These are phyloP conservation scores for Haemorhous mexicanus DNA, from an alignment of 2,113 vertebrate genomes.

Conservation along the genomic window DNA sequence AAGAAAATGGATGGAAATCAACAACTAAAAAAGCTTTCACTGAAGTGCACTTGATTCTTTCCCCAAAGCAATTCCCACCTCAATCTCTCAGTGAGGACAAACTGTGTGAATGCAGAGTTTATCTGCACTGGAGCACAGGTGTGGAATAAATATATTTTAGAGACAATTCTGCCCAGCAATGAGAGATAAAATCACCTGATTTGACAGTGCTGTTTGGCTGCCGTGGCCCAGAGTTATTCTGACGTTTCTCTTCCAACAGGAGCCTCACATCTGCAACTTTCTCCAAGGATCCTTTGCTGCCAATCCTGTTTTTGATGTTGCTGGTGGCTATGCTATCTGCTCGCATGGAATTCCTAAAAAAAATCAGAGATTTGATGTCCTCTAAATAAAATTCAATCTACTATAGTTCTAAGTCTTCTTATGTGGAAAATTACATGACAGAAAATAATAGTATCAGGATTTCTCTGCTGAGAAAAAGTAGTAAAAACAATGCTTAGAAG, in stretches of 20 bases:
- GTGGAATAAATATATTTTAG: not conserved
- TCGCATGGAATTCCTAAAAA: conserved; percentile 80
- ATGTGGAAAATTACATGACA: not conserved
- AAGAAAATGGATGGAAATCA: not conserved
- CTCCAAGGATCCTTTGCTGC: conserved; percentile 76
- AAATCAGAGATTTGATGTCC: not conserved
- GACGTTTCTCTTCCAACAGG: conserved; percentile 92
- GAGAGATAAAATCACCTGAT: conserved; percentile 75
- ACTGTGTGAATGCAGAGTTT: not conserved
- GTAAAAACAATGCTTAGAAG: not conserved
- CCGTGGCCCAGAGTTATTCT: conserved; percentile 74
- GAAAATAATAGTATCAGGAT: not conserved
- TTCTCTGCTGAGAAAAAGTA: not conserved
- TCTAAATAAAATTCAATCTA: not conserved
- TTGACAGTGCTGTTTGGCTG: conserved; percentile 72
- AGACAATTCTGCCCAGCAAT: not conserved
- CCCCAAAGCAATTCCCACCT: not conserved
- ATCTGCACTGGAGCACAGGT: not conserved
- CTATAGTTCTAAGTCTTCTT: not conserved
- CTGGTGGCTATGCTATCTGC: conserved; percentile 76
- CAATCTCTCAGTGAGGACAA: not conserved
- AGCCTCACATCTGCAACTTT: conserved; percentile 90
- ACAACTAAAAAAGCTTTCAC: not conserved
- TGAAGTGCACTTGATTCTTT: not conserved
- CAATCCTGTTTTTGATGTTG: conserved; percentile 87